Base-by-base conservation (phyloP, 2,113 vertebrate genomes). In the Monopterus albus region DNA sequence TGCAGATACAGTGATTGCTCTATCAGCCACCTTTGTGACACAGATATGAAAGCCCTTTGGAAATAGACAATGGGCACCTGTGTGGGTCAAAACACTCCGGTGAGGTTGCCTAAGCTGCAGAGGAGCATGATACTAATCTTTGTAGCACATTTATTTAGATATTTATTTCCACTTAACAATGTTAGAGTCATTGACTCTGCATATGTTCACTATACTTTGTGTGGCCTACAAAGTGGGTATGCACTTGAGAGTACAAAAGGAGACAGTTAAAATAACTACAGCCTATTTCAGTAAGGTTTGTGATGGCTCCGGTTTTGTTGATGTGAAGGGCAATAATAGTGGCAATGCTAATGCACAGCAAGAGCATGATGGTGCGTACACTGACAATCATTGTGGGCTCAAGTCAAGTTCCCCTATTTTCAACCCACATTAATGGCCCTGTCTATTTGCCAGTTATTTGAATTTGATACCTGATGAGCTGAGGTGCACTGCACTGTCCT, bases 401-500 rank as follows among this genome's bases (percentile, higher is more conserved):
- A 58, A 56, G 49, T 72, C 39, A 49, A 67, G 62, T 76, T 70
- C n/a, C 43, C 15, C 35, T 18, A 17, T 57, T 85, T 70, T 67
- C 47, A 75, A 33, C 66, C 56, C 45, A 67, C 73, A 61, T 60
- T 31, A 45, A 60, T 85, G 72, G 85, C 82, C 69, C 70, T 66
- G 36, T 73, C 79, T 75, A 65, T 55, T 47, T 68, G 61, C 20
- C 58, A 13, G 52, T 66, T 50, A 56, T 62, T 50, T 69, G 45
- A 72, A 43, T 55, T 17, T 26, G 51, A 63, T 58, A 13, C 58
- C 33, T 69, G 78, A 82, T 60, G 60, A 85, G 71, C 75, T 71
- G 75, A 36, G 76, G 33, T 72, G 60, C 46, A 49, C 62, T 11
- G 39, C 51, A 1, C 12, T 28, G 55, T 70, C 63, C 50, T 70